These are phyloP conservation scores for Egretta garzetta DNA, from an alignment of 2,113 vertebrate species.

Conservation along the genomic window DNA sequence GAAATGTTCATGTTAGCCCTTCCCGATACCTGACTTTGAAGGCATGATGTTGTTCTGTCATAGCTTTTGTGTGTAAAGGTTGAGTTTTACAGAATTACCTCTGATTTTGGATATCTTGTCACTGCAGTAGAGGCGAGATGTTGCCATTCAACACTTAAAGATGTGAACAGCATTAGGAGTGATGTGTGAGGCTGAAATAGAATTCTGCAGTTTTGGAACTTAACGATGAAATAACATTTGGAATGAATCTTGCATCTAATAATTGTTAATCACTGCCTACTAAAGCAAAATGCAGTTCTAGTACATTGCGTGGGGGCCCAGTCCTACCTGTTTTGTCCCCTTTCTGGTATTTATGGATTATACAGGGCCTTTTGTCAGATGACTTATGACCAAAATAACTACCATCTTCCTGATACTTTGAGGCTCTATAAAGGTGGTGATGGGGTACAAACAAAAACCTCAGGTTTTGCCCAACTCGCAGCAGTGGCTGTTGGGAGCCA, in stretches of 20 bases:
- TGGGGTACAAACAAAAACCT: not conserved
- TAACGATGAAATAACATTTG: not conserved
- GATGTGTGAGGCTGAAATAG: not conserved
- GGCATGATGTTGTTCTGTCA: not conserved
- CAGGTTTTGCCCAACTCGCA: not conserved
- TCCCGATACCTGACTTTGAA: not conserved
- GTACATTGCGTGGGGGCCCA: rapidly evolving
- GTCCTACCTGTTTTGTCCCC: not conserved
- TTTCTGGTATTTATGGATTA: not conserved
- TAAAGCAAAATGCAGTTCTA: not conserved
- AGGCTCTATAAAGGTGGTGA: not conserved
- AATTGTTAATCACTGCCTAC: not conserved
- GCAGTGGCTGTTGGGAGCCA: not conserved
- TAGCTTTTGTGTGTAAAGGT: not conserved
- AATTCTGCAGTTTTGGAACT: not conserved
- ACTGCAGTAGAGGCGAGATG: not conserved
- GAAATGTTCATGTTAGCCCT: not conserved
- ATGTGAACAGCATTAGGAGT: not conserved
- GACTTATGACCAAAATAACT: not conserved
- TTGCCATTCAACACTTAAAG: not conserved
- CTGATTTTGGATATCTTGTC: not conserved
- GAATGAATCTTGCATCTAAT: not conserved
- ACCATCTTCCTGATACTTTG: not conserved
- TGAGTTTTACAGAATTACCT: not conserved
- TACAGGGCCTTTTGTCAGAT: not conserved